These are phyloP conservation scores for Stomatorhinus walkeri DNA, from an alignment of 2,797 vertebrate species.

Conservation along the genomic window DNA sequence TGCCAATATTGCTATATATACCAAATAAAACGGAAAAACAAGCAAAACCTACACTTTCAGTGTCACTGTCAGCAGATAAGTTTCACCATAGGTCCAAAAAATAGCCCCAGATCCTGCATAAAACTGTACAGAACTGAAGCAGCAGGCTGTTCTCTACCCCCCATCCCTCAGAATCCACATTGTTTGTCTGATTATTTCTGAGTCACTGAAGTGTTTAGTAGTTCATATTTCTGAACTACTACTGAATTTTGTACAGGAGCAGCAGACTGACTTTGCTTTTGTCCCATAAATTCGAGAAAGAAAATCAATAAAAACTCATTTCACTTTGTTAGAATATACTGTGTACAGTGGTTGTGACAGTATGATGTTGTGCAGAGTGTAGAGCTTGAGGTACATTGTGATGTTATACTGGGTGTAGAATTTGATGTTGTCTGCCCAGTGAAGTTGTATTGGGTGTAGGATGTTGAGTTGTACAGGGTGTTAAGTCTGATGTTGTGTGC, in stretches of 20 bases:
- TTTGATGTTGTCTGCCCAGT: neutral
- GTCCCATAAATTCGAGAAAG: neutral
- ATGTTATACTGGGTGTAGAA: neutral
- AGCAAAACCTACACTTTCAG: neutral
- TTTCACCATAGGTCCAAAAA: neutral
- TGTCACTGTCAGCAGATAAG: neutral
- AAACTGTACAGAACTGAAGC: neutral
- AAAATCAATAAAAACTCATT: neutral
- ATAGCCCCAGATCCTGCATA: neutral
- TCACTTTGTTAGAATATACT: neutral
- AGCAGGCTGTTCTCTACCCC: neutral
- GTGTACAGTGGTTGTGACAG: neutral
- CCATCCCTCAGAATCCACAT: neutral
- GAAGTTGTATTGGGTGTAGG: neutral
- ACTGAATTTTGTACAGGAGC: neutral
- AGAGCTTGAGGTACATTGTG: neutral
- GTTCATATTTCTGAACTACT: neutral
- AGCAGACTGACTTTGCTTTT: neutral
- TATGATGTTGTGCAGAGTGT: neutral
- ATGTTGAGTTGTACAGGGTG: neutral
- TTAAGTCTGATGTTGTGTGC: neutral
- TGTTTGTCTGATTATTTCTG: neutral
- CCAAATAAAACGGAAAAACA: neutral
- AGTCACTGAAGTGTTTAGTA: neutral
- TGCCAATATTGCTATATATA: neutral